Base-by-base conservation (phyloP, 2,888 invertebrate species). In the Scaptomyza cyrtandrae region DNA sequence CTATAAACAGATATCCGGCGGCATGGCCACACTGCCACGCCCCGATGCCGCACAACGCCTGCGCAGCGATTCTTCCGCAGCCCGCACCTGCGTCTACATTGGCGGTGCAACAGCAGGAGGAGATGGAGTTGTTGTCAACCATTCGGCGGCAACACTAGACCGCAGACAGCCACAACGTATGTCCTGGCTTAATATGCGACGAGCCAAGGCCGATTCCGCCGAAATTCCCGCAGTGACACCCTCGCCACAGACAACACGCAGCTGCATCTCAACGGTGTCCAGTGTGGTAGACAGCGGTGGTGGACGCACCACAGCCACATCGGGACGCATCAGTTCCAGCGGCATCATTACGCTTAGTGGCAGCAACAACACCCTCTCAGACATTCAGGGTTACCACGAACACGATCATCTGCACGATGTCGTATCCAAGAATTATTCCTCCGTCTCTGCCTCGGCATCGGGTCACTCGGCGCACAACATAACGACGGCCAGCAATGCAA, bases 401-500 rank as follows among this genome's bases (percentile, higher is more conserved):
- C 83, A 88, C 49, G 91, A 89, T 57, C 43, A 89, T 57, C 37
- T 78, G 29, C 76, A 82, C 35, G 88, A 89, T 29, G 72, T 71
- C 44, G 76, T 79, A 58, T 89, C 89, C 50, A 90, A 91, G 77
- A 90, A 90, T 77, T 82, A 89, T 54, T 91, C 75, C 50, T 63
- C 79, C 16, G 72, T 73, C 33, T 75, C 80, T 7, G 84, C 69
- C 2, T 80, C 80, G 2, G 83, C 81, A 6, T 80, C 80, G 3
- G 80, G 63, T 13, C 79, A 81, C 44, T 80, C 91, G 37, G 60
- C 71, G 19, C 88, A 91, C 73, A 91, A 91, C 73, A 77, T 91
- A 33, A 90, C 91, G 46, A 92, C 90, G 66, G 91, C 91, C 63
- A 92, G 92, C 62, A 92, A 92, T 41, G 89, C 90, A 13, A 92